Evolutionary conservation across 2,888 invertebrate genomes (phyloP), one percentile per base, ranked within the genome.

Genomic region (Tipula unca): DNA sequence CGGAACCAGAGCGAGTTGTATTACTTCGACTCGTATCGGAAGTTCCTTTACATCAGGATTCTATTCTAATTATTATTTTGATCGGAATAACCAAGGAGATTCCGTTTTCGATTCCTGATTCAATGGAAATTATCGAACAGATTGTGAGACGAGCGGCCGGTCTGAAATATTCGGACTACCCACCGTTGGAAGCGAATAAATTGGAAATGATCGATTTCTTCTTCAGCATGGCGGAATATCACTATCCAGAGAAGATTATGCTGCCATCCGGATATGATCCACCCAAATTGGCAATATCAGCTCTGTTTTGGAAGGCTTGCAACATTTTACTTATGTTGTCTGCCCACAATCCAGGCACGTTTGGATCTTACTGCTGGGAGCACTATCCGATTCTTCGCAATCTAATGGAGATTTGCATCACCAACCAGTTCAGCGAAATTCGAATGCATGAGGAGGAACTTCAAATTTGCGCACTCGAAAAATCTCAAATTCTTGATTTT

Each of bases 341-440:
- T 17, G 97, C 98, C 0, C 98, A 98, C 91, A 99, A 98, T 93
- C 98, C 99, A 0, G 92, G 93, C 0, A 94, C 94, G 14, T 96
- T 98, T 91, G 98, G 98, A 13, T 94, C 94, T 87, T 92, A 95
- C 86, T 97, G 96, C 42, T 98, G 98, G 95, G 94, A 95, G 88
- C 94, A 95, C 87, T 99, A 98, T 92, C 97, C 98, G 20, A 98
- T 96, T 85, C 93, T 99, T 87, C 93, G 96, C 87, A 95, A 95
- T 88, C 92, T 99, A 87, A 98, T 99, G 93, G 98, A 99, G 92
- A 97, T 97, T 95, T 97, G 97, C 88, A 99, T 99, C 89, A 99
- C 98, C 10, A 97, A 96, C 95, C 91, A 91, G 86, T 89, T 90
- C 86, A 88, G 88, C 85, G 92, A 92, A 85, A 93, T 93, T 82